Conservation (phyloP, 1,140 invertebrate genomes). For the Melanaphis sacchari region DNA sequence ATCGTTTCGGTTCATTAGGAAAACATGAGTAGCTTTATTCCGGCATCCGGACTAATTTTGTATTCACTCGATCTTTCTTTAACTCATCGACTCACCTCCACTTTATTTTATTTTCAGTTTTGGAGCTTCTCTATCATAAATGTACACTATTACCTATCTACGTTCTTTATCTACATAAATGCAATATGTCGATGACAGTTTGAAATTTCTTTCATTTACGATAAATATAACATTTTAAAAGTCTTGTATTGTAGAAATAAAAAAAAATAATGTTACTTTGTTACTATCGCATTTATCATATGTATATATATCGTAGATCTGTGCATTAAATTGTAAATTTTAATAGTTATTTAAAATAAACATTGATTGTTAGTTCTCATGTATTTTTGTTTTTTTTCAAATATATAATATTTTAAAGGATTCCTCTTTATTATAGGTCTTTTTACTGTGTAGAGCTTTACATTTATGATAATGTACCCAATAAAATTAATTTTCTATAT, state of each 20-base stretch:
- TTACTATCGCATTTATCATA: not conserved
- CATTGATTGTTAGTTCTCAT: not conserved
- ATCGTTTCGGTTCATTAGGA: slow-evolving; percentile 48
- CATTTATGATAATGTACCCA: not conserved
- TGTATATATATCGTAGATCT: not conserved
- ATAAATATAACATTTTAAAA: not conserved
- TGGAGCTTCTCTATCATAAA: not conserved
- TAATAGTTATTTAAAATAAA: not conserved
- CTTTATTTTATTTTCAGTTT: not conserved
- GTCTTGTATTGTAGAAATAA: not conserved
- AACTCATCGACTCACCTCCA: not conserved
- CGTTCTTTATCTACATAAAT: not conserved
- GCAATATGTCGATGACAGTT: not conserved
- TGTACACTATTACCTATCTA: not conserved
- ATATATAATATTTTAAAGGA: not conserved
- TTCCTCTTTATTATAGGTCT: not conserved
- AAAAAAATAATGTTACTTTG: not conserved
- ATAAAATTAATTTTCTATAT: not conserved
- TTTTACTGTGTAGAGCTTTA: not conserved
- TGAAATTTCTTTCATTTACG: not conserved
- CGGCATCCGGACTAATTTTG: slow-evolving; percentile 21
- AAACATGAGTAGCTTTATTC: slow-evolving; percentile 51
- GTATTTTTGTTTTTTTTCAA: not conserved
- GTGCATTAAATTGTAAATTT: not conserved
- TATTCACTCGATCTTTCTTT: slow-evolving; percentile 36